These are phyloP conservation scores for Muscidifurax raptorellus DNA, from an alignment of 1,140 invertebrate species.

Conservation along the genomic window DNA sequence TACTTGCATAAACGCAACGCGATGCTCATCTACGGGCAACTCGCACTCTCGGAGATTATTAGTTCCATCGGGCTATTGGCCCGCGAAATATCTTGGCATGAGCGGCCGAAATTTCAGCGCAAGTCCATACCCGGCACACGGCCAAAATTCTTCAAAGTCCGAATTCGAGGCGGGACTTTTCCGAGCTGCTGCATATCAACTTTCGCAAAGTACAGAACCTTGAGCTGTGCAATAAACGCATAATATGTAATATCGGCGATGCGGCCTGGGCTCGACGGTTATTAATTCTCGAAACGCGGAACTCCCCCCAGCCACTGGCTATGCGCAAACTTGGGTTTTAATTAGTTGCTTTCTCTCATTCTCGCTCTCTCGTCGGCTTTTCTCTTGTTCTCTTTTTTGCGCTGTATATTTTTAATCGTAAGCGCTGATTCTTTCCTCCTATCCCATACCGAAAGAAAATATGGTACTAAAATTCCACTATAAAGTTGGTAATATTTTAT, in stretches of 20 bases:
- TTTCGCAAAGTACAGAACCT: slow-evolving; percentile 1
- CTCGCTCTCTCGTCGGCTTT: not conserved
- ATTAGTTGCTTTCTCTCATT: slow-evolving; percentile 34
- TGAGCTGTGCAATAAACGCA: slow-evolving; percentile 35
- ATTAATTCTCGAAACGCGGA: slow-evolving; percentile 24
- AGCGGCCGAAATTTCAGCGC: not conserved
- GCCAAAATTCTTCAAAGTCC: slow-evolving; percentile 41
- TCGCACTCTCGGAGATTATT: slow-evolving; percentile 7
- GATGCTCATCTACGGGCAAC: not conserved
- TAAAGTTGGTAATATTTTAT: too few relatives aligned
- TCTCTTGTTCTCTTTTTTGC: not conserved
- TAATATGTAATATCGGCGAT: slow-evolving; percentile 37
- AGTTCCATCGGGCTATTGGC: slow-evolving; percentile 25
- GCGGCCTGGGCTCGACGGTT: slow-evolving; percentile 10
- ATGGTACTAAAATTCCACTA: too few relatives aligned
- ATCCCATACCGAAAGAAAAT: too few relatives aligned
- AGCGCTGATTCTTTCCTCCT: too few relatives aligned
- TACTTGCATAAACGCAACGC: not conserved
- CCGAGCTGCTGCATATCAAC: not conserved
- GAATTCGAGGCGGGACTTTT: not conserved
- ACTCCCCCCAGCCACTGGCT: slow-evolving; percentile 7
- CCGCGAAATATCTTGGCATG: slow-evolving; percentile 20
- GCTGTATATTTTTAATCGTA: not conserved
- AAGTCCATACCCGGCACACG: not conserved
- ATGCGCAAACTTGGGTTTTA: slow-evolving; percentile 41